phyloP scores from a whole-genome alignment of 2,797 vertebrate genomes.

The Ptychadena robeensis region DNA sequence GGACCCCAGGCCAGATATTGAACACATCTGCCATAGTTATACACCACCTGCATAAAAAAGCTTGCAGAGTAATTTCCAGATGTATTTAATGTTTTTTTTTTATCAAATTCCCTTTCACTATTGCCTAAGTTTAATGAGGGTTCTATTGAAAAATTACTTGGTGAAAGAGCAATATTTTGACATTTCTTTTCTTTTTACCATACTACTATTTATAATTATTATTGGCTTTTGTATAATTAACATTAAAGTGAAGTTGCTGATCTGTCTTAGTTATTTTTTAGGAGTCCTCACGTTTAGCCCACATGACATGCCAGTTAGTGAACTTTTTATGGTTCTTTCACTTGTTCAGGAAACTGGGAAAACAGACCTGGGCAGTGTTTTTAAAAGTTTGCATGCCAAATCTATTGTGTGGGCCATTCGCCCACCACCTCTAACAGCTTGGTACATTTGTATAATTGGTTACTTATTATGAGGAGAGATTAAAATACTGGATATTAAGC shows the following conservation, averaged over 20 bases:
- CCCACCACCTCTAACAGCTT: conserved; percentile 5
- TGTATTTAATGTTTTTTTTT: no score
- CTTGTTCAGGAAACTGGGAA: conserved; percentile 25
- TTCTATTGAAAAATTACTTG: no score
- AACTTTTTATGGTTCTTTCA: conserved; percentile 82
- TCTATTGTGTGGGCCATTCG: conserved; percentile 23
- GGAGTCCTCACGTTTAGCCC: conserved; percentile 78
- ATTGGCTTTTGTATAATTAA: background rate
- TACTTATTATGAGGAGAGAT: conserved; percentile 74
- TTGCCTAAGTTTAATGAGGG: no score
- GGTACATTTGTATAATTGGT: conserved; percentile 65
- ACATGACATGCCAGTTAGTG: conserved; percentile 86
- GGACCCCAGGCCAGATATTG: no score
- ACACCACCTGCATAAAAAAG: no score
- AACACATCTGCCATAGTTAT: no score
- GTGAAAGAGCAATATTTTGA: no score
- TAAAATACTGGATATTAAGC: conserved; percentile 73
- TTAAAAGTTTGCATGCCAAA: conserved; percentile 8
- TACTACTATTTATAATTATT: background rate
- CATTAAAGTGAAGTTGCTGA: background rate
- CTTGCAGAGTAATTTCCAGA: no score
- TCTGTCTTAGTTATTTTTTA: conserved; percentile 23
- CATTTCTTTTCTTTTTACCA: no score
- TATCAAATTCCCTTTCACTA: no score
- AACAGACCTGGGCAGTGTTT: conserved; percentile 37